Conservation (phyloP, 2,888 invertebrate genomes). For the Gibbula magus region DNA sequence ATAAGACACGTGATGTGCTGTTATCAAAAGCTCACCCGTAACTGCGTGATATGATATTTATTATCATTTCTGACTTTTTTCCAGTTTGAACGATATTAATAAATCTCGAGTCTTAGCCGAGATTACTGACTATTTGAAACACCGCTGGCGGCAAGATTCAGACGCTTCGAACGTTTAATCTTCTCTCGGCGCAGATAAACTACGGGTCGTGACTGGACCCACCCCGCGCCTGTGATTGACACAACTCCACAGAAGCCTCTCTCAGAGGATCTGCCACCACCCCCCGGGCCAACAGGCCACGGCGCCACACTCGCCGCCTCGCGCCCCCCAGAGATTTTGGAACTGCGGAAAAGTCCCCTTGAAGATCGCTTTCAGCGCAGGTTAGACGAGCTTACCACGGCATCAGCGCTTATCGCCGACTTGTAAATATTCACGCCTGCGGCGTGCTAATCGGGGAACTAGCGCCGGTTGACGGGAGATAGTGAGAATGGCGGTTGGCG, state of each 20-base stretch:
- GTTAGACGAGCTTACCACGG: background rate
- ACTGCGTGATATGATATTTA: too few relatives aligned
- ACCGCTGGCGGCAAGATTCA: background rate
- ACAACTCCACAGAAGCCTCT: background rate
- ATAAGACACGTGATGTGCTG: too few relatives aligned
- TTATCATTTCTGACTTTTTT: too few relatives aligned
- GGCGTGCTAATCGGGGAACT: constrained; percentile 7
- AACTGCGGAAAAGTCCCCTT: background rate
- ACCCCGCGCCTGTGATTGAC: background rate
- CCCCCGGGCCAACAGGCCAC: background rate
- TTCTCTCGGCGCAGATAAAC: background rate
- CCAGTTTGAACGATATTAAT: too few relatives aligned
- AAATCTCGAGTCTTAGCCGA: too few relatives aligned
- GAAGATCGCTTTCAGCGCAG: background rate
- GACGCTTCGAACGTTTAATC: background rate
- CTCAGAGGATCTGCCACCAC: background rate
- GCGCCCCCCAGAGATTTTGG: background rate
- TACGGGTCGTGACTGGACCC: background rate
- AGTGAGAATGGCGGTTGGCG: background rate
- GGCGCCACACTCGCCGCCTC: background rate
- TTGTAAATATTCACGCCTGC: constrained; percentile 10
- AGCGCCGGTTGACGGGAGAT: constrained; percentile 1
- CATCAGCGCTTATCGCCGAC: background rate
- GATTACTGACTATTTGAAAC: too few relatives aligned
- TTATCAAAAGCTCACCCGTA: too few relatives aligned